Conservation (phyloP, 2,113 vertebrate species). For the Engystomops pustulosus region DNA sequence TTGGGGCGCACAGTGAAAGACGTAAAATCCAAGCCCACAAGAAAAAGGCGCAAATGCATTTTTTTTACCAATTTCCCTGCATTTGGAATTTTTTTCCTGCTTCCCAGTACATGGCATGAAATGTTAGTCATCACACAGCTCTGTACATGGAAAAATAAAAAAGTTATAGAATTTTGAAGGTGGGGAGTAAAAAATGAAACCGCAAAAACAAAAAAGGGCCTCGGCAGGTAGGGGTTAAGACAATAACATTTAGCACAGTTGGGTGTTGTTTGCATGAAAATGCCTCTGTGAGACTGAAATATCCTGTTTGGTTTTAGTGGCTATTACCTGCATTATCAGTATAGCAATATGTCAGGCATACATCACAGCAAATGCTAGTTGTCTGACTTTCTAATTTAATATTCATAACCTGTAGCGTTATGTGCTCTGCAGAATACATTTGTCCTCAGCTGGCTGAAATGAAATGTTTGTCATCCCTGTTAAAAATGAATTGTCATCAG, state of each 20-base stretch:
- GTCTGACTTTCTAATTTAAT: constrained; percentile 42
- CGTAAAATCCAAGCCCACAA: too few relatives aligned
- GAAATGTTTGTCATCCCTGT: constrained; percentile 58
- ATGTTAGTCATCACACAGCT: too few relatives aligned
- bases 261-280: constrained; percentile 7
- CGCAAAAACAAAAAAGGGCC: too few relatives aligned
- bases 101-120: too few relatives aligned
- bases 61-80: too few relatives aligned
- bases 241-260: background rate
- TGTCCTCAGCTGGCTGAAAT: constrained; percentile 57
- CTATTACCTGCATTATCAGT: constrained; percentile 20
- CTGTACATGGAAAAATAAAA: too few relatives aligned
- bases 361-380: constrained; percentile 50
- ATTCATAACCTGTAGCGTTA: constrained; percentile 58
- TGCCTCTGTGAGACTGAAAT: background rate
- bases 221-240: too few relatives aligned
- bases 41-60: too few relatives aligned
- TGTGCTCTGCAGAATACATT: constrained; percentile 50
- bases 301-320: background rate
- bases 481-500: constrained; percentile 58
- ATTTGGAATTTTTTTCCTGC: too few relatives aligned
- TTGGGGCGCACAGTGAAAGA: too few relatives aligned
- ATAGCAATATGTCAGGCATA: constrained; percentile 36
- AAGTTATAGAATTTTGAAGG: too few relatives aligned
- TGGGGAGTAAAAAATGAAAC: too few relatives aligned